These are phyloP conservation scores for Ursus arctos DNA, from an alignment of 2,113 vertebrate species.

Conservation along the genomic window DNA sequence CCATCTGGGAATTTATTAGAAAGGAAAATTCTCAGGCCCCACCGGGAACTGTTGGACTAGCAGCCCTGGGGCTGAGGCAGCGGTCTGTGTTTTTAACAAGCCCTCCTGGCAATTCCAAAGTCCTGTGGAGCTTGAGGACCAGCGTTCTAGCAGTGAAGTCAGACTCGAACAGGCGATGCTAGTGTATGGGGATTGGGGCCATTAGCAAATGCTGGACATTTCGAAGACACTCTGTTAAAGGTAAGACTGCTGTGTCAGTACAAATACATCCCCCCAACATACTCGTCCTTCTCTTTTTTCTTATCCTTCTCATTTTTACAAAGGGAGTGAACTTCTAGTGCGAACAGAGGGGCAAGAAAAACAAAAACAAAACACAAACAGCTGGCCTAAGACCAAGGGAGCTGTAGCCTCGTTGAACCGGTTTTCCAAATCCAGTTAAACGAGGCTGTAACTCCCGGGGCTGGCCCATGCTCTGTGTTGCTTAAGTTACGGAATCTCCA, in stretches of 20 bases:
- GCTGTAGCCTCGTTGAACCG: constrained; percentile 37
- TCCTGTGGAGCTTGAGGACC: not conserved
- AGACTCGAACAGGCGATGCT: not conserved
- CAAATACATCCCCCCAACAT: not conserved
- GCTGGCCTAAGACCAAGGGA: not conserved
- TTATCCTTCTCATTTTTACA: not conserved
- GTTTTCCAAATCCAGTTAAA: constrained; percentile 72
- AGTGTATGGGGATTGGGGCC: too few species aligned
- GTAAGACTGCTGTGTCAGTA: not conserved
- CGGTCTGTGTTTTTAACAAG: not conserved
- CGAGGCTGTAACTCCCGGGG: constrained; percentile 28
- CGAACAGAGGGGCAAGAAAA: constrained; percentile 5
- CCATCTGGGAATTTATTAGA: not conserved
- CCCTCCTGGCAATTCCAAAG: not conserved
- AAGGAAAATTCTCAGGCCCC: not conserved
- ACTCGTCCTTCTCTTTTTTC: not conserved
- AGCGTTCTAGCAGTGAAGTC: not conserved
- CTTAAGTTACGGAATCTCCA: not conserved
- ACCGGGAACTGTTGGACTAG: not conserved
- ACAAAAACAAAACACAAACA: not conserved
- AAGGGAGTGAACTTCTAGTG: not conserved
- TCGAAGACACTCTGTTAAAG: not conserved
- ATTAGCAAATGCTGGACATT: not conserved
- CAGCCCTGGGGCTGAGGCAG: not conserved
- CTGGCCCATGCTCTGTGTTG: constrained; percentile 51